Conservation (phyloP, 2,888 invertebrate species). For the Lepidocyrtoides sp. region DNA sequence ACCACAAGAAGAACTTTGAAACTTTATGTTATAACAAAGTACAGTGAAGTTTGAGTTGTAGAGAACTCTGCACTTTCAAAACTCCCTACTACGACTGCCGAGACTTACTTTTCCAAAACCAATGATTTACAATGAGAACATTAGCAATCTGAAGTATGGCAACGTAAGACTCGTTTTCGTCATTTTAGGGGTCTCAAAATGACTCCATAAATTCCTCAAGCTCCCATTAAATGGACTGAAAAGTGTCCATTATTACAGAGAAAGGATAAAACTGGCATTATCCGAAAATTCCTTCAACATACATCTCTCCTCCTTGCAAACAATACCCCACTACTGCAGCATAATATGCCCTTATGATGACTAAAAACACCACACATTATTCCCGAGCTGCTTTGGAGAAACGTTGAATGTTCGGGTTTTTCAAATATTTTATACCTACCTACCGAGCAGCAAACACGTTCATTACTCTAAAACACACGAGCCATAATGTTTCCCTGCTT, state of each 20-base stretch:
- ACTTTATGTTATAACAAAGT: background rate
- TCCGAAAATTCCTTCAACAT: conserved; percentile 73
- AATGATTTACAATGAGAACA: conserved; percentile 63
- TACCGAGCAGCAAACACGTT: background rate
- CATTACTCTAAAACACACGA: background rate
- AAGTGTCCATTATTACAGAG: conserved; percentile 85
- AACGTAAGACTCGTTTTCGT: conserved; percentile 82
- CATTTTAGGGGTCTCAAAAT: conserved; percentile 83
- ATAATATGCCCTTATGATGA: background rate
- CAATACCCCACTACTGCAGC: background rate
- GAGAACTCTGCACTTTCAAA: background rate
- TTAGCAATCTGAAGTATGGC: conserved; percentile 67
- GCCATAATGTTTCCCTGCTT: background rate
- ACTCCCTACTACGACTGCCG: background rate
- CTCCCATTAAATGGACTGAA: conserved; percentile 85
- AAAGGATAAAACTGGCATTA: conserved; percentile 81
- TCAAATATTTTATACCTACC: conserved; percentile 15
- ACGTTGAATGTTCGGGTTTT: conserved; percentile 16
- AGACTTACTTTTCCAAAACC: conserved; percentile 51
- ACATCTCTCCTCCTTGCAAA: conserved; percentile 16
- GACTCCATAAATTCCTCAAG: conserved; percentile 85
- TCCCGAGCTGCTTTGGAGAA: background rate
- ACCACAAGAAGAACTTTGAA: conserved; percentile 30
- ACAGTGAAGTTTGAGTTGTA: background rate
- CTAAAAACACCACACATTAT: background rate